These are phyloP conservation scores for Mechanitis mazaeus DNA, from an alignment of 2,888 invertebrate species.

Conservation along the genomic window DNA sequence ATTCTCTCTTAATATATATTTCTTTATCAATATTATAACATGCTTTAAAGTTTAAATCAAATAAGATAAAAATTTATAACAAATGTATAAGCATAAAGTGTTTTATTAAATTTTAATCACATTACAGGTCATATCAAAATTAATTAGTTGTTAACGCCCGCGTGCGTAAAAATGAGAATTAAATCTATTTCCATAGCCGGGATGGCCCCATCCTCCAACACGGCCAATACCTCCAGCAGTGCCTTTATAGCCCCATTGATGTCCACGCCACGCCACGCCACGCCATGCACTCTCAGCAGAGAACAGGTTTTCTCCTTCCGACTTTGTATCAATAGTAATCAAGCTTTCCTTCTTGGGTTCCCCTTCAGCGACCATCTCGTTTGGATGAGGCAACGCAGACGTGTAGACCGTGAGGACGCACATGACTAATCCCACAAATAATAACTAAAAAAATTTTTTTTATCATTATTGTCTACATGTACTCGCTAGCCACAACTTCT, in stretches of 20 bases:
- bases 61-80: too few species aligned
- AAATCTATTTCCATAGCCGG: too few species aligned
- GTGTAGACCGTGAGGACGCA: slow-evolving; percentile 47
- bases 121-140: too few species aligned
- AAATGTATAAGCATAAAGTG: too few species aligned
- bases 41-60: too few species aligned
- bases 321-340: neutral
- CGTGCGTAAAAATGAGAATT: too few species aligned
- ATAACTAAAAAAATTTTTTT: slow-evolving; percentile 34
- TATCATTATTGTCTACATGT: neutral
- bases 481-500: too few species aligned
- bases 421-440: slow-evolving; percentile 40
- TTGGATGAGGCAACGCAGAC: slow-evolving; percentile 38
- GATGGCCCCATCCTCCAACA: slow-evolving; percentile 6
- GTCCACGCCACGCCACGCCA: slow-evolving; percentile 6
- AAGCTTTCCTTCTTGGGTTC: neutral
- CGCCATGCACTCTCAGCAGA: slow-evolving; percentile 11
- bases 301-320: slow-evolving; percentile 9
- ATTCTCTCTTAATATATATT: too few species aligned
- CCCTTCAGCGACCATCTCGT: neutral
- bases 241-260: neutral
- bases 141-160: too few species aligned
- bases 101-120: too few species aligned
- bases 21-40: too few species aligned
- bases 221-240: neutral